phyloP scores from a whole-genome alignment of 1,140 invertebrate species.

The Euwallacea fornicatus region DNA sequence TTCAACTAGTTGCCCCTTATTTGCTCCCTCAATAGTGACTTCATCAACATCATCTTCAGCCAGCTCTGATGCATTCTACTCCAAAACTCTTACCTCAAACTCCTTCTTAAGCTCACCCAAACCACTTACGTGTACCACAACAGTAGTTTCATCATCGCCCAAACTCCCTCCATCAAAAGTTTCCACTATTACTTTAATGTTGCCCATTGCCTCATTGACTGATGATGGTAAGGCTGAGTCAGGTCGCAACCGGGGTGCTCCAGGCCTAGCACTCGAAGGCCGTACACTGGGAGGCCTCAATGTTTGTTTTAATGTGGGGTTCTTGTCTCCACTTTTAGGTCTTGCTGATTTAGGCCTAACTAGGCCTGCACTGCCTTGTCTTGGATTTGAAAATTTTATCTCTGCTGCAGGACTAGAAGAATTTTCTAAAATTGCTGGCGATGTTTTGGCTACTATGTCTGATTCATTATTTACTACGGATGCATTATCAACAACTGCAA shows the following conservation, averaged over 20 bases:
- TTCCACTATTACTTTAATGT: slow-evolving; percentile 71
- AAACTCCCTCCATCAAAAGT: slow-evolving; percentile 60
- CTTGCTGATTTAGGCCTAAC: slow-evolving; percentile 41
- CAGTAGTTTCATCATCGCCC: slow-evolving; percentile 57
- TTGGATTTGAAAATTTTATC: slow-evolving; percentile 15
- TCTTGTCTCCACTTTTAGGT: slow-evolving; percentile 42
- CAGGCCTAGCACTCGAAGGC: slow-evolving; percentile 75
- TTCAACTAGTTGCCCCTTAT: slow-evolving; percentile 75
- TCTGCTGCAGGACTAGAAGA: too few species aligned
- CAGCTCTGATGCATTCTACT: slow-evolving; percentile 36
- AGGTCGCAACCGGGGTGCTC: slow-evolving; percentile 69
- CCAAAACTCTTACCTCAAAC: neutral
- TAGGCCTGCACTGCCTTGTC: slow-evolving; percentile 28
- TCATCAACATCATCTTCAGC: slow-evolving; percentile 32
- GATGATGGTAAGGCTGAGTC: slow-evolving; percentile 57
- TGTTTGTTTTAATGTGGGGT: slow-evolving; percentile 19
- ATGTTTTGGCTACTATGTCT: too few species aligned
- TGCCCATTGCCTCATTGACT: slow-evolving; percentile 57
- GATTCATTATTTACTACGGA: neutral
- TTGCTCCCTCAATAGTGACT: slow-evolving; percentile 40
- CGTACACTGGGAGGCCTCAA: slow-evolving; percentile 67
- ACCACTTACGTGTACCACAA: slow-evolving; percentile 54
- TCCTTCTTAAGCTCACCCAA: neutral
- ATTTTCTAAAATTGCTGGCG: too few species aligned
- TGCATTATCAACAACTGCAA: neutral